Evolutionary conservation across 2,113 vertebrate species (phyloP).

Genomic region (Colius striatus): DNA sequence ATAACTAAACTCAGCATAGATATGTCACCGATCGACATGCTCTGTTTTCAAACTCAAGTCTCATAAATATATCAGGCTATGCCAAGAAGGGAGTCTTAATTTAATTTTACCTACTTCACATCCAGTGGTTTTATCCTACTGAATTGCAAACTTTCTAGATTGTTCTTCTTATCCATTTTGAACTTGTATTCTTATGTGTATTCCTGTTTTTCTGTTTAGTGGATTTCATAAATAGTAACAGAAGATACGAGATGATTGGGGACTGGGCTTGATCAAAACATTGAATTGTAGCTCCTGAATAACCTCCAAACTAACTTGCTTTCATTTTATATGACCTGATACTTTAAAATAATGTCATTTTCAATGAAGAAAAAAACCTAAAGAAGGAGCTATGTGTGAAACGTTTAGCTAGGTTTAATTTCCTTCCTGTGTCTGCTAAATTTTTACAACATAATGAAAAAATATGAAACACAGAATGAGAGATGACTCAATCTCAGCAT

Average conservation of each 20-base stretch:
- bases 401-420: not conserved
- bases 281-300: not conserved
- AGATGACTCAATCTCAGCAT: not conserved
- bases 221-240: not conserved
- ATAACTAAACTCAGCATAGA: not conserved
- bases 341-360: not conserved
- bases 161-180: not conserved
- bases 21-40: not conserved
- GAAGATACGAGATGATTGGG: not conserved
- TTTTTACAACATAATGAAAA: conserved; percentile 36
- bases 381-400: not conserved
- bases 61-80: not conserved
- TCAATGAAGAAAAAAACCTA: not conserved
- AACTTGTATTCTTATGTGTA: not conserved
- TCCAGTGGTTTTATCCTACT: not conserved
- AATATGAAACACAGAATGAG: conserved; percentile 19
- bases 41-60: not conserved
- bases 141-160: not conserved
- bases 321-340: not conserved
- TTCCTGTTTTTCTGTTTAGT: not conserved
- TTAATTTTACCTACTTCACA: not conserved
- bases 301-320: not conserved
- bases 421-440: conserved; percentile 18
- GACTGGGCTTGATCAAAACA: not conserved
- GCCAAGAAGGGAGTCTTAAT: not conserved